Base-by-base conservation (phyloP, 1,140 invertebrate genomes). In the Drosophila dunni region DNA sequence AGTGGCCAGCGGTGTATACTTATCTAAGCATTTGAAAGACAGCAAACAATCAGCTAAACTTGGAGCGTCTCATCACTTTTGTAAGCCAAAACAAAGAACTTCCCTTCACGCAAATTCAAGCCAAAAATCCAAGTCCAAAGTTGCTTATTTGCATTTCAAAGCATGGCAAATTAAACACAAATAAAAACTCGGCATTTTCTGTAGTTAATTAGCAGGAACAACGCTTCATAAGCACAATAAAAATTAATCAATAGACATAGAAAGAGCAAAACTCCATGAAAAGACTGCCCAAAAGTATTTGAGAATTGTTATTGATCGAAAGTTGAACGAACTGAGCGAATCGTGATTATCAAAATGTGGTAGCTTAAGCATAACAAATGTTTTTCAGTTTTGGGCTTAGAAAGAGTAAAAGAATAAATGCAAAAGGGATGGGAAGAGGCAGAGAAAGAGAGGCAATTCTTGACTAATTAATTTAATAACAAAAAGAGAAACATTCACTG, bases 61-160 rank as follows among this genome's bases (percentile, higher is more conserved):
- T 8, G 4, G 38, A 24, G 7, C 42, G 34, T 29, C 46, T 51
- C 34, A 62, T 51, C 60, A 63, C 38, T 51, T 29, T 24, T 36
- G 65, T 44, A 8, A 61, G 62, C 45, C 63, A 46, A 46, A 74
- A 88, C 83, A 86, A 86, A 86, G 83, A 86, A 80, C 84, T 80
- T 89, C 83, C 83, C 83, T 86, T 86, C 83, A 82, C 83, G 62
- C 24, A 70, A 66, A 54, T 69, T 29, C 38, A 53, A 42, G 65
- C 42, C 42, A 20, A 20, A 73, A 83, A 68, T 69, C 60, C 51
- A 45, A 44, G 54, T 65, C 65, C 60, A 45, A 45, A 44, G 54
- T 65, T 57, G 72, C 71, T 67, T 54, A 83, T 86, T 86, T 86
- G 83, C 83, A 86, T 86, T 80, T 86, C 79, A 80, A 89, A 89